Base-by-base conservation (phyloP, 2,888 invertebrate species). In the Sminthurinus aureus region DNA sequence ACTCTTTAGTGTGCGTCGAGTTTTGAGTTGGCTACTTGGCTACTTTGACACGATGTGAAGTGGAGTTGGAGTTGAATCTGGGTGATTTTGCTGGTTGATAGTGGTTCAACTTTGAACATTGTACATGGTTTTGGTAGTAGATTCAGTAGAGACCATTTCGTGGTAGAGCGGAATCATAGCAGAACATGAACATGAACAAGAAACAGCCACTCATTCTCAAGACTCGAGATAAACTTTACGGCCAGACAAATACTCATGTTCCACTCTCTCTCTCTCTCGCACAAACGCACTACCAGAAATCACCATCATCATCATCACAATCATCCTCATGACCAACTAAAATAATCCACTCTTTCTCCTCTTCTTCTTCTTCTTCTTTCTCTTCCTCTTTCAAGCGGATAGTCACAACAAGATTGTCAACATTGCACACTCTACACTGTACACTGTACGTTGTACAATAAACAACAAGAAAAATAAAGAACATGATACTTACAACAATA, bases 201-300 rank as follows among this genome's bases (percentile, higher is more conserved):
- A 85, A 84, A 84, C 81, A 83, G 83, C 78, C 85, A 84, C 84
- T 85, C 85, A 84, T 81, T 84, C 84, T 83, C 84, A 83, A 83
- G 85, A 85, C 84, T 83, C 84, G 81, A 83, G 85, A 85, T 85
- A 85, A 84, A 85, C 79, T 85, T 85, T 85, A 85, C 84, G 84
- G 84, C 82, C 84, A 82, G 26, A 82, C 76, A 20, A 69, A 24
- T 24, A 20, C 69, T 22, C 38, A 38, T 69, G 24, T n/a, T 20
- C 12, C n/a, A 69, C 24, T 24, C 22, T 69, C 18, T 20, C n/a
- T 69, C n/a, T 18, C 69, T 20, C 22, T 69, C 9, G 13, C 58
- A 58, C 58, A 58, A 18, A 58, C 58, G 9, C 58, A 58, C 58
- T 9, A 58, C 4, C 58, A 58, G 15, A 15, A 58, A 18, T 15